phyloP scores from a whole-genome alignment of 1,140 invertebrate species.

The Drosophila parvula region DNA sequence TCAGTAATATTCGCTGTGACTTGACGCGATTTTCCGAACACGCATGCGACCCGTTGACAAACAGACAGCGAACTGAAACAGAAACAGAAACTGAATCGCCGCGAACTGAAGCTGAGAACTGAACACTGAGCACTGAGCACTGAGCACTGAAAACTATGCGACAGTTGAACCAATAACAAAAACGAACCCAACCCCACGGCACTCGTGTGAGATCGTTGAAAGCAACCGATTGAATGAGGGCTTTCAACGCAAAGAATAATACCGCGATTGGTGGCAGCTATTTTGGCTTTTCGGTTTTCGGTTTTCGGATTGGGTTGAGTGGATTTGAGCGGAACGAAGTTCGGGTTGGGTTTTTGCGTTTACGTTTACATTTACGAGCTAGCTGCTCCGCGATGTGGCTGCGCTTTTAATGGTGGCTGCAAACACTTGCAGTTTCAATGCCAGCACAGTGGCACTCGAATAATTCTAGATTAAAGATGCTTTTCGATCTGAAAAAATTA shows the following conservation, averaged over 20 bases:
- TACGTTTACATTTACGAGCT: slow-evolving; percentile 42
- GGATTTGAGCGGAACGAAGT: slow-evolving; percentile 43
- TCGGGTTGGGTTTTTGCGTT: slow-evolving; percentile 43
- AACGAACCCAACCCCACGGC: slow-evolving; percentile 53
- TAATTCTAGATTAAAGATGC: not conserved
- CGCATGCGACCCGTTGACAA: slow-evolving; percentile 79
- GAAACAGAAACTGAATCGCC: slow-evolving; percentile 29
- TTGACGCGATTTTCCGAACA: slow-evolving; percentile 23
- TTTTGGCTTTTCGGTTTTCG: not conserved
- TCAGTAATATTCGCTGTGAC: no score
- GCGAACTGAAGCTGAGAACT: slow-evolving; percentile 56
- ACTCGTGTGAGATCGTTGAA: slow-evolving; percentile 56
- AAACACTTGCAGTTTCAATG: slow-evolving; percentile 68
- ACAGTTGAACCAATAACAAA: slow-evolving; percentile 69
- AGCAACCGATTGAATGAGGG: slow-evolving; percentile 22
- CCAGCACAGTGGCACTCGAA: slow-evolving; percentile 38
- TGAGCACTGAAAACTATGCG: slow-evolving; percentile 27
- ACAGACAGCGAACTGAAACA: slow-evolving; percentile 69
- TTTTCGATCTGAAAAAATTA: not conserved
- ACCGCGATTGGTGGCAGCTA: slow-evolving; percentile 1
- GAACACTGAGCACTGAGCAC: slow-evolving; percentile 30
- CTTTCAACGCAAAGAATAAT: slow-evolving; percentile 40
- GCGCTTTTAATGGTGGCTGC: slow-evolving; percentile 50
- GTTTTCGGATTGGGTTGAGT: slow-evolving; percentile 39
- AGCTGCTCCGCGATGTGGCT: slow-evolving; percentile 40